Conservation (phyloP, 2,888 invertebrate species). For the Hetaerina titia region DNA sequence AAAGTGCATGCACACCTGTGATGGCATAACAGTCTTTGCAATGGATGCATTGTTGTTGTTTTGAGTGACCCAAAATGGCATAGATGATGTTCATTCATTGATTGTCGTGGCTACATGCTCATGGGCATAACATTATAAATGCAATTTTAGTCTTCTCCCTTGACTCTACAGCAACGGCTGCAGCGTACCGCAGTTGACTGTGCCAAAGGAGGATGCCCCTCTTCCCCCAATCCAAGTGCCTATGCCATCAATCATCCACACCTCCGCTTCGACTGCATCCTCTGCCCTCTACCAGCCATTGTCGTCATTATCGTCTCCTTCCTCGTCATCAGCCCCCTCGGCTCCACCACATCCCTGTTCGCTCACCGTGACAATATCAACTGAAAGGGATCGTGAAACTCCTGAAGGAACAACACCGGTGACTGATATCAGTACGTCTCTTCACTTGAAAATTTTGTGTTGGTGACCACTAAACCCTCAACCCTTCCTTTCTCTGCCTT, state of each 20-base stretch:
- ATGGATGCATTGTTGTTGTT: no score
- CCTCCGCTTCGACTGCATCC: neutral
- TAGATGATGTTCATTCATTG: neutral
- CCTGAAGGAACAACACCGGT: neutral
- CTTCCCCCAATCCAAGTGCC: constrained; percentile 70
- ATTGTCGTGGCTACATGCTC: neutral
- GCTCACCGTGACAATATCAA: constrained; percentile 74
- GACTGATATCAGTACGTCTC: neutral
- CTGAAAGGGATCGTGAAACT: constrained; percentile 44
- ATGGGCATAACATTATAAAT: constrained; percentile 20
- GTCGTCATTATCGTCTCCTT: constrained; percentile 19
- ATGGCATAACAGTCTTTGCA: no score
- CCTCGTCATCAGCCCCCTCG: neutral
- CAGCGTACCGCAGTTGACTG: constrained; percentile 75
- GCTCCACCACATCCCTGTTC: constrained; percentile 76
- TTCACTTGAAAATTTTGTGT: neutral
- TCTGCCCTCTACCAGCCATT: neutral
- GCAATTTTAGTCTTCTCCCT: constrained; percentile 38
- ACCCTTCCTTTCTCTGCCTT: neutral
- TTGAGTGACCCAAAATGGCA: no score
- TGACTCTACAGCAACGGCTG: constrained; percentile 45
- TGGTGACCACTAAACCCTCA: neutral
- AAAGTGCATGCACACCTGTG: neutral
- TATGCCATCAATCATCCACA: constrained; percentile 36
- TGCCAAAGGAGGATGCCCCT: constrained; percentile 78